These are phyloP conservation scores for Chamaetylas fuelleborni DNA, from an alignment of 2,113 vertebrate genomes.

Conservation along the genomic window DNA sequence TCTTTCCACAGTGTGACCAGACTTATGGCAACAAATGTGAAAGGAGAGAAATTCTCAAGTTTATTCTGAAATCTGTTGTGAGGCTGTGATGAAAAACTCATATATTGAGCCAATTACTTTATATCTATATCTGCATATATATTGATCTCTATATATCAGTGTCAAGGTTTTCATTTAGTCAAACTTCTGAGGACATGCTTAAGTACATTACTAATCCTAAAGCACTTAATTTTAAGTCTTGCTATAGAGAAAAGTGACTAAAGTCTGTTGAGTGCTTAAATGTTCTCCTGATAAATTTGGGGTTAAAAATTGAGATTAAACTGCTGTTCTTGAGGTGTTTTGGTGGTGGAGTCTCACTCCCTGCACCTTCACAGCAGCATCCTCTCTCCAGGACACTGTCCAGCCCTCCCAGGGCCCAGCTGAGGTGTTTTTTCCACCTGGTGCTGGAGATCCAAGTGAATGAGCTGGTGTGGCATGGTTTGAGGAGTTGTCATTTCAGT, in stretches of 20 bases:
- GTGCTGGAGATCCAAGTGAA: not conserved
- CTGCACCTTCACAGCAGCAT: not conserved
- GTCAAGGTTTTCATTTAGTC: not conserved
- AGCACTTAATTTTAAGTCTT: not conserved
- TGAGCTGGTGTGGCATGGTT: not conserved
- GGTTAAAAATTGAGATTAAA: not conserved
- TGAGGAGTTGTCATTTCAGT: not conserved
- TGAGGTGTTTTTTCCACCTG: accelerated
- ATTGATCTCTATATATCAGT: not conserved
- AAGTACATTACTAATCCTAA: not conserved
- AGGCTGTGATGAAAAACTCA: not conserved
- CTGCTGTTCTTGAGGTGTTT: not conserved
- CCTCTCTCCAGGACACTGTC: not conserved
- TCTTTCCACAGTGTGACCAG: not conserved
- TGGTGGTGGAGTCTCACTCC: not conserved
- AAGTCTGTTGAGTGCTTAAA: not conserved
- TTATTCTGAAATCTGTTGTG: not conserved
- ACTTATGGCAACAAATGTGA: not conserved
- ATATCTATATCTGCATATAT: too few relatives aligned
- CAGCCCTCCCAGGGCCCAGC: not conserved
- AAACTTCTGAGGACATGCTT: not conserved
- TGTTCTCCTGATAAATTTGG: not conserved
- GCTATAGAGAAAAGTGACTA: not conserved
- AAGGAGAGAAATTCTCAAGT: not conserved
- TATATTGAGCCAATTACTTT: not conserved